A percentile compares a stretch with the other conserved stretches of the same genome.
phyloP scores from a whole-genome alignment of 2,888 invertebrate species.

The Steinernema carpocapsae region DNA sequence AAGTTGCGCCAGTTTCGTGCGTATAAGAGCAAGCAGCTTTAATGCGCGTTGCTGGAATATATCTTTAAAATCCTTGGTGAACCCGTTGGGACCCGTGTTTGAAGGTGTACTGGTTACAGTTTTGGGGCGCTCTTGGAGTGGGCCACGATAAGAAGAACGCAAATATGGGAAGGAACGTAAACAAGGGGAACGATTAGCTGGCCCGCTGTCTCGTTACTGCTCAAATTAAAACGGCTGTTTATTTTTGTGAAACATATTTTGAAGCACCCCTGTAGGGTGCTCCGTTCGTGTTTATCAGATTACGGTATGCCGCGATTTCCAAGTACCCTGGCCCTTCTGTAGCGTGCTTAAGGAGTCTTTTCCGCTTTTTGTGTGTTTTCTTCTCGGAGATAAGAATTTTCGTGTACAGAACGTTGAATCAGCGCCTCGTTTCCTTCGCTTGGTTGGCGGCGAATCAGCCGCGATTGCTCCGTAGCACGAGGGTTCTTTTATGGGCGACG shows the following conservation, averaged over 20 bases:
- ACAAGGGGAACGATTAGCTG: constrained; percentile 3
- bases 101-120: neutral
- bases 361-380: no score
- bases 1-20: neutral
- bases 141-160: neutral
- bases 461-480: no score
- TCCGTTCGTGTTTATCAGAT: no score
- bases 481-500: no score
- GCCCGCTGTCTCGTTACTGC: neutral
- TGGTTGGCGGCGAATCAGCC: no score
- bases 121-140: neutral
- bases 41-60: neutral
- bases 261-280: no score
- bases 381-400: no score
- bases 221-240: neutral
- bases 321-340: no score
- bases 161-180: constrained; percentile 3
- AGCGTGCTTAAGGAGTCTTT: no score
- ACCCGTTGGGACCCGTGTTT: neutral
- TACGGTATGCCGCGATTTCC: no score
- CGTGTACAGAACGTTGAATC: no score
- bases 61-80: neutral
- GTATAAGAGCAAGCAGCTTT: neutral
- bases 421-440: no score
- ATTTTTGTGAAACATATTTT: constrained; percentile 6